Percentiles rank a stretch among this genome's conserved stretches.
These are phyloP conservation scores for Nemapogon koenigi DNA, from an alignment of 2,888 invertebrate species.

Conservation along the genomic window DNA sequence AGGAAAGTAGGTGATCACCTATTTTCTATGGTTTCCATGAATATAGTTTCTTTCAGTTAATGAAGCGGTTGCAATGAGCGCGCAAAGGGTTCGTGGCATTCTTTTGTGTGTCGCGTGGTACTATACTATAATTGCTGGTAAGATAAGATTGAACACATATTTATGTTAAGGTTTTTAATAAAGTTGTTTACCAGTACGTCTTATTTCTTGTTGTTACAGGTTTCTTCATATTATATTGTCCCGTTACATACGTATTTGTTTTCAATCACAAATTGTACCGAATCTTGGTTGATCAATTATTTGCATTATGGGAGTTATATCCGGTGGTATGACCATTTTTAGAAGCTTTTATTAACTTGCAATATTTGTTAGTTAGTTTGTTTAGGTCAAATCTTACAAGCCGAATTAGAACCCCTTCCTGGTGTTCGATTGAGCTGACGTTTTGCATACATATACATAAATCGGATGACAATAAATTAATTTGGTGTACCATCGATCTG, in stretches of 20 bases:
- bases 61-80: not conserved
- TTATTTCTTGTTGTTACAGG: slow-evolving; percentile 41
- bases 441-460: too few species aligned
- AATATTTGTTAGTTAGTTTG: too few species aligned
- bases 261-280: slow-evolving; percentile 73
- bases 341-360: too few species aligned
- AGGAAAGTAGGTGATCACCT: not conserved
- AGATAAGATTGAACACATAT: slow-evolving; percentile 15
- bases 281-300: slow-evolving; percentile 71
- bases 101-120: slow-evolving; percentile 50
- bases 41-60: not conserved
- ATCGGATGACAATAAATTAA: too few species aligned
- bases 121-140: slow-evolving; percentile 51
- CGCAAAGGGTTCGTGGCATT: slow-evolving; percentile 19
- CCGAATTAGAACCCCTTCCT: too few species aligned
- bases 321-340: slow-evolving; percentile 77
- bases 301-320: slow-evolving; percentile 83
- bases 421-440: too few species aligned
- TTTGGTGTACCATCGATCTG: too few species aligned
- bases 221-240: slow-evolving; percentile 69
- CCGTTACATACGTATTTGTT: slow-evolving; percentile 73
- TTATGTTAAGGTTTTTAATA: too few species aligned
- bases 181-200: too few species aligned
- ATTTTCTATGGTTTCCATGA: not conserved
- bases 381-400: too few species aligned